Percentiles rank a stretch among this genome's conserved stretches.
Evolutionary conservation across 2,113 vertebrate genomes (phyloP).

Genomic region (Odobenus rosmarus): DNA sequence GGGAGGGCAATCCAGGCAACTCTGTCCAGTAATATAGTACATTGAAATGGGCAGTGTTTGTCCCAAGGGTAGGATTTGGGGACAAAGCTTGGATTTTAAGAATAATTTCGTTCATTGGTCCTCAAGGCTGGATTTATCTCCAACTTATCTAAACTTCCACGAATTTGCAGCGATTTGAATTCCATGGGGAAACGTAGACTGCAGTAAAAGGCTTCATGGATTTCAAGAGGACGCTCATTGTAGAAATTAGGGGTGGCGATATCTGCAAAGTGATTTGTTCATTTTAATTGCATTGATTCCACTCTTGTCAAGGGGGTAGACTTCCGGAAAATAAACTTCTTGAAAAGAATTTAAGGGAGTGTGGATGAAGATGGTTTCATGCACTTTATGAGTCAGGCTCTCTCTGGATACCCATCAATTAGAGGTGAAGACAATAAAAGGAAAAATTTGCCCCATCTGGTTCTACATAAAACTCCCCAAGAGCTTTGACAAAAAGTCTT

Average conservation of each 20-base stretch:
- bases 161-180: neutral
- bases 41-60: neutral
- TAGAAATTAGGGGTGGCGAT: slow-evolving; percentile 60
- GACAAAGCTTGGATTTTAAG: slow-evolving; percentile 18
- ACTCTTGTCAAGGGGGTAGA: slow-evolving; percentile 51
- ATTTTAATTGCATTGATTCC: slow-evolving; percentile 61
- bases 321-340: slow-evolving; percentile 63
- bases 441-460: slow-evolving; percentile 72
- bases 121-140: neutral
- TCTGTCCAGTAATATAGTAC: neutral
- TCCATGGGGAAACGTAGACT: neutral
- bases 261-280: slow-evolving; percentile 57
- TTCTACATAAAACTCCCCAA: slow-evolving; percentile 71
- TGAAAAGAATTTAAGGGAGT: slow-evolving; percentile 16
- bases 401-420: slow-evolving; percentile 75
- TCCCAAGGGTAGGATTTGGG: neutral
- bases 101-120: neutral
- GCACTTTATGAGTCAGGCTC: slow-evolving; percentile 57
- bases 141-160: neutral
- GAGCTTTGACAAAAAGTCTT: slow-evolving; percentile 73
- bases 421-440: slow-evolving; percentile 74
- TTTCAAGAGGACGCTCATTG: neutral
- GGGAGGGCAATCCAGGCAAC: neutral
- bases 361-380: slow-evolving; percentile 6
- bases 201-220: slow-evolving; percentile 6